A percentile compares a stretch with the other conserved stretches of the same genome.
Conservation (phyloP, 2,113 vertebrate genomes). For the Salvelinus sp. region DNA sequence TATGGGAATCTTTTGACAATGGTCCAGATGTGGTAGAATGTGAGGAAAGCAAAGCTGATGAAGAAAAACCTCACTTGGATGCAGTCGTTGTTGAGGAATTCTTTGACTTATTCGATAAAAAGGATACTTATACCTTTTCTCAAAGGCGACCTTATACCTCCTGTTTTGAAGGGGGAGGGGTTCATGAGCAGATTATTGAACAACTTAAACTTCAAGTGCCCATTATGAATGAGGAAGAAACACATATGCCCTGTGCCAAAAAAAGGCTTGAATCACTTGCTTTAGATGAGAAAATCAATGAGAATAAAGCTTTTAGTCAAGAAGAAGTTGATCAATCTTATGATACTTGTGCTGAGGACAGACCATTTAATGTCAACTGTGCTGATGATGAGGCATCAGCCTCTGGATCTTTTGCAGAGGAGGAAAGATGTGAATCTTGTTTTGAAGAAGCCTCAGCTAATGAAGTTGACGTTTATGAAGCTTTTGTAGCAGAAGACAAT, state of each 20-base stretch:
- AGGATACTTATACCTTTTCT: slow-evolving; percentile 9
- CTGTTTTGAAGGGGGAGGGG: slow-evolving; percentile 67
- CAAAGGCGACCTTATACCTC: slow-evolving; percentile 57
- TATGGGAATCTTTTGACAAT: slow-evolving; percentile 66
- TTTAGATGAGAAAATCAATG: too few relatives aligned
- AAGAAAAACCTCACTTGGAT: slow-evolving; percentile 13
- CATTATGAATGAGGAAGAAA: slow-evolving; percentile 11
- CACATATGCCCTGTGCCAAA: neutral
- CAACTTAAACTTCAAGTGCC: slow-evolving; percentile 5
- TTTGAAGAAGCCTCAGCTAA: neutral
- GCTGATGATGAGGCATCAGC: neutral
- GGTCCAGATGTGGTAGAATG: slow-evolving; percentile 31
- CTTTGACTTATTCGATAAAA: slow-evolving; percentile 64
- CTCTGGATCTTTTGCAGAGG: slow-evolving; percentile 6
- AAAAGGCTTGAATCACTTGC: neutral
- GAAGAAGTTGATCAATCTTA: slow-evolving; percentile 18
- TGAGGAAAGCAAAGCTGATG: neutral
- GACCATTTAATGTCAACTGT: slow-evolving; percentile 28
- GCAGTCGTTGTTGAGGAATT: slow-evolving; percentile 45
- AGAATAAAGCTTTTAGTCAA: neutral
- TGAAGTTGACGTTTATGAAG: slow-evolving; percentile 3
- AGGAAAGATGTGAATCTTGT: slow-evolving; percentile 3
- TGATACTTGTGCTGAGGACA: slow-evolving; percentile 29
- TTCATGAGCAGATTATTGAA: slow-evolving; percentile 53
- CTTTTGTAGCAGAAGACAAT: slow-evolving; percentile 7